Evolutionary conservation across 2,888 invertebrate genomes (phyloP).

Genomic region (Tethea ocularis): DNA sequence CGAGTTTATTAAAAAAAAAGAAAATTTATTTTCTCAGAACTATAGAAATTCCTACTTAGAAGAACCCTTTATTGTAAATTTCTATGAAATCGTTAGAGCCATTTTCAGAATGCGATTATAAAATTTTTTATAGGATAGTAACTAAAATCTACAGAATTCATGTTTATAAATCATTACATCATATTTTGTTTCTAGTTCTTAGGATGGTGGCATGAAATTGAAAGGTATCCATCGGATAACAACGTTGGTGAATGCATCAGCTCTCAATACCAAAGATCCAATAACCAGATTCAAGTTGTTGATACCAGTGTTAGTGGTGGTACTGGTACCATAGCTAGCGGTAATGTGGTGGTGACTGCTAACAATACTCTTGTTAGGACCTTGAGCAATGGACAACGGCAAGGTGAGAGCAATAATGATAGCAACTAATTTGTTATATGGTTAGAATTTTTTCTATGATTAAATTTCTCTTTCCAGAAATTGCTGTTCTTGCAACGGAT

Average conservation of each 20-base stretch:
- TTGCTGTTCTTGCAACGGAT: conserved; percentile 68
- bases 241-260: conserved; percentile 58
- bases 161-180: neutral
- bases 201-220: conserved; percentile 74
- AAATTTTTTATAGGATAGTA: too few relatives aligned
- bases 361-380: conserved; percentile 56
- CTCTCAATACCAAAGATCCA: conserved; percentile 44
- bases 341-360: conserved; percentile 40
- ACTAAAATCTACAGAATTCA: too few relatives aligned
- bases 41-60: too few relatives aligned
- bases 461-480: conserved; percentile 46
- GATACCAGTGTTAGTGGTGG: conserved; percentile 53
- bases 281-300: conserved; percentile 43
- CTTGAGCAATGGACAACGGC: conserved; percentile 26
- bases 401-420: conserved; percentile 27
- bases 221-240: conserved; percentile 54
- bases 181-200: conserved; percentile 50
- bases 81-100: too few relatives aligned
- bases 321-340: conserved; percentile 37
- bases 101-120: too few relatives aligned
- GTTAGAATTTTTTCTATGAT: neutral
- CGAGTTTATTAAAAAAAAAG: too few relatives aligned
- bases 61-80: too few relatives aligned
- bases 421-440: neutral
- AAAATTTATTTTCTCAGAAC: too few relatives aligned